Evolutionary conservation across 1,140 invertebrate genomes (phyloP).

Genomic region (Pachypsylla venusta): DNA sequence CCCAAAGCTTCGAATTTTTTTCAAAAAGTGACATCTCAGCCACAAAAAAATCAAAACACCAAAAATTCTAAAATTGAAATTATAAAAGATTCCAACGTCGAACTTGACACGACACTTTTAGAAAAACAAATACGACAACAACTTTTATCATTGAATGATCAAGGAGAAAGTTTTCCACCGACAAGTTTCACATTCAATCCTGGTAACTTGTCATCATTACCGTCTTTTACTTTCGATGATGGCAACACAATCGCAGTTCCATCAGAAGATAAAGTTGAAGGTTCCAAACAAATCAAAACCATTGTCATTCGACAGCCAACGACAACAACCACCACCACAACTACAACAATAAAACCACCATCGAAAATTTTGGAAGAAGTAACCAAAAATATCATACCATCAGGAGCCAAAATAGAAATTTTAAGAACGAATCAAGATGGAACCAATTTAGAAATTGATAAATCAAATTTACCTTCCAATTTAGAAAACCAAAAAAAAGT

Average conservation of each 20-base stretch:
- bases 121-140: slow-evolving; percentile 6
- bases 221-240: slow-evolving; percentile 2
- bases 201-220: not conserved
- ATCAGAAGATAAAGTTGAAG: slow-evolving; percentile 14
- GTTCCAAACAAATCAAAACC: slow-evolving; percentile 20
- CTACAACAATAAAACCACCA: slow-evolving; percentile 34
- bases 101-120: slow-evolving; percentile 21
- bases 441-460: not conserved
- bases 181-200: not conserved
- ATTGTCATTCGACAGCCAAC: slow-evolving; percentile 24
- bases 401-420: slow-evolving; percentile 58
- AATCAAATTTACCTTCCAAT: slow-evolving; percentile 36
- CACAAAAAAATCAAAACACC: not conserved
- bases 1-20: not conserved
- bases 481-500: slow-evolving; percentile 58
- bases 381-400: slow-evolving; percentile 56
- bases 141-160: not conserved
- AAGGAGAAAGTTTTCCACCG: slow-evolving; percentile 9
- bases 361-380: slow-evolving; percentile 49
- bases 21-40: not conserved
- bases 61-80: slow-evolving; percentile 8
- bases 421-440: slow-evolving; percentile 48
- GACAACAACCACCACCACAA: slow-evolving; percentile 26
- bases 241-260: slow-evolving; percentile 6
- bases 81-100: slow-evolving; percentile 21